A percentile compares a stretch with the other conserved stretches of the same genome.
Conservation (phyloP, 1,140 invertebrate genomes). For the Chrysoperla carnea region DNA sequence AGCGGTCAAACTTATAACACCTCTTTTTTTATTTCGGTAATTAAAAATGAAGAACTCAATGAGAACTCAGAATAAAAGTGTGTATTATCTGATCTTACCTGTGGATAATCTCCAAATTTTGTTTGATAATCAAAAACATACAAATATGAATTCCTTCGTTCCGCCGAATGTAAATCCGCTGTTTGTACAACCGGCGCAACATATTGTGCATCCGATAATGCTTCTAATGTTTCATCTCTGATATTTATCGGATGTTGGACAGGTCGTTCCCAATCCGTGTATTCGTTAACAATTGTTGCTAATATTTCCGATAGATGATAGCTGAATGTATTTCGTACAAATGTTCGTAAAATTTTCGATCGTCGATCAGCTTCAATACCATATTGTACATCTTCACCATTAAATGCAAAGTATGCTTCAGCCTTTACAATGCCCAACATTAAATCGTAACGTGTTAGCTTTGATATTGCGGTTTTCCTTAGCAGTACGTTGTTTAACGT, state of each 20-base stretch:
- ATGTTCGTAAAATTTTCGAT: conserved; percentile 78
- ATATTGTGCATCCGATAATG: conserved; percentile 82
- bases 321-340: conserved; percentile 83
- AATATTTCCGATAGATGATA: conserved; percentile 71
- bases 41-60: too few species aligned
- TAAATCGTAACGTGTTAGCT: conserved; percentile 71
- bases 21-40: too few species aligned
- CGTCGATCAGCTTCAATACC: conserved; percentile 75
- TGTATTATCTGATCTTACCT: too few species aligned
- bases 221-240: conserved; percentile 84
- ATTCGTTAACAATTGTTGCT: conserved; percentile 86
- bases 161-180: conserved; percentile 76
- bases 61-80: too few species aligned
- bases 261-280: conserved; percentile 91
- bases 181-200: conserved; percentile 85
- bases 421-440: conserved; percentile 80
- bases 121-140: conserved; percentile 92
- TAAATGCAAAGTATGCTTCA: conserved; percentile 76
- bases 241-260: conserved; percentile 85
- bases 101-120: conserved; percentile 74
- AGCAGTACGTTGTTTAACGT: conserved; percentile 57
- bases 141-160: conserved; percentile 66
- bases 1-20: too few species aligned
- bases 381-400: conserved; percentile 75
- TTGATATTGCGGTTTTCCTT: conserved; percentile 54